Evolutionary conservation across 2,797 vertebrate species (phyloP).

Genomic region (Crenichthys baileyi): DNA sequence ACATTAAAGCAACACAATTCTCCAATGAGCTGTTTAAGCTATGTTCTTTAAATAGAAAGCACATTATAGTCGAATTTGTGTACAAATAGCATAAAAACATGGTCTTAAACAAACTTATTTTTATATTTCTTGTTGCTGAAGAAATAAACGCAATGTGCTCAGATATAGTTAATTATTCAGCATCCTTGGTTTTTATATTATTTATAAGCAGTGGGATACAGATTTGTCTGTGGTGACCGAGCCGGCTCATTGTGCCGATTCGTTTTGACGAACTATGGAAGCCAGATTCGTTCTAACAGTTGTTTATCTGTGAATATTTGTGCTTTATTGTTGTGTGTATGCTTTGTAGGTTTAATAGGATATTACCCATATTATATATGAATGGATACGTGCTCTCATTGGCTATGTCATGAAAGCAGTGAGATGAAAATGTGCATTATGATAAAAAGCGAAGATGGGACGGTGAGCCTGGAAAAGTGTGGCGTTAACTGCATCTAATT

Average conservation of each 20-base stretch:
- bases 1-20: conserved; percentile 15
- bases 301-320: neutral
- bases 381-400: neutral
- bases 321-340: neutral
- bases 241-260: neutral
- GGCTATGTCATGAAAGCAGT: neutral
- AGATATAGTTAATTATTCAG: conserved; percentile 59
- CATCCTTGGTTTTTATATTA: conserved; percentile 56
- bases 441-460: too few species aligned
- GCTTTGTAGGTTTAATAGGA: neutral
- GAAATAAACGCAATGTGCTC: conserved; percentile 24
- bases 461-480: too few species aligned
- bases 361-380: neutral
- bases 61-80: conserved; percentile 32
- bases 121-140: conserved; percentile 50
- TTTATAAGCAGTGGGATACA: conserved; percentile 43
- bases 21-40: conserved; percentile 13
- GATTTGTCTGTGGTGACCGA: neutral
- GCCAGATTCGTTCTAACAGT: neutral
- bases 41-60: neutral
- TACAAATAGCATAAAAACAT: conserved; percentile 9
- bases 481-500: too few species aligned
- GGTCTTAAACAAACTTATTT: conserved; percentile 44
- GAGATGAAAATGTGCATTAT: too few species aligned
- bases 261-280: neutral